Evolutionary conservation across 92 coral and sea anemone genomes (phyloP), one percentile per base, ranked within the genome.

Genomic region (Palythoa caribaeorum): DNA sequence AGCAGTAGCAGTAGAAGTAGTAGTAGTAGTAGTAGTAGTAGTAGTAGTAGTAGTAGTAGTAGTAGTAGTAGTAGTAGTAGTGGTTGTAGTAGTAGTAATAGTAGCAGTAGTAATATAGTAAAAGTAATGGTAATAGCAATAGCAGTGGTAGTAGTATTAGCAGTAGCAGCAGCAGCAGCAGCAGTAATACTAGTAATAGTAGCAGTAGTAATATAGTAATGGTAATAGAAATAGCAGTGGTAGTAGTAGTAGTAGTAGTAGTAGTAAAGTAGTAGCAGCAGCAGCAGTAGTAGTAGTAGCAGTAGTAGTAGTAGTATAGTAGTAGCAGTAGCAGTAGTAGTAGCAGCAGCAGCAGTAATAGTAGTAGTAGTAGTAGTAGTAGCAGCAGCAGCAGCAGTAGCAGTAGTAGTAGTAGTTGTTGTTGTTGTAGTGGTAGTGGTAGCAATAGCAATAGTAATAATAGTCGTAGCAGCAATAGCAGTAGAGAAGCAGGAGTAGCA

Each of bases 181-280:
- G 28, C 28, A 28, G 28, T 28, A 28, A 28, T 28, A 28, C 28
- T 28, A 28, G 28, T 28, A 28, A 28, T 28, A 28, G 28, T 28
- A 0, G 28, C 28, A 28, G 28, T 28, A 28, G 28, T 28, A 28
- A 28, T 28, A 28, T 28, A 28, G 28, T 28, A 28, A 28, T 28
- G 28, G n/a, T n/a, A n/a, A n/a, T n/a, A n/a, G n/a, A n/a, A n/a
- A n/a, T n/a, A n/a, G n/a, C n/a, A n/a, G n/a, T n/a, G n/a, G n/a
- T n/a, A n/a, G n/a, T n/a, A n/a, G n/a, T n/a, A n/a, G n/a, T 57
- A 57, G 65, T 57, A 57, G 65, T 57, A 57, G 65, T 57, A 57
- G 65, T 57, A 7, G 65, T 57, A 57, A 17, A n/a, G n/a, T n/a
- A n/a, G n/a, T 57, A 40, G 65, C 1, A 7, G 65, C 3, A 57